Base-by-base conservation (phyloP, 2,888 invertebrate species). In the Coelopa pilipes region DNA sequence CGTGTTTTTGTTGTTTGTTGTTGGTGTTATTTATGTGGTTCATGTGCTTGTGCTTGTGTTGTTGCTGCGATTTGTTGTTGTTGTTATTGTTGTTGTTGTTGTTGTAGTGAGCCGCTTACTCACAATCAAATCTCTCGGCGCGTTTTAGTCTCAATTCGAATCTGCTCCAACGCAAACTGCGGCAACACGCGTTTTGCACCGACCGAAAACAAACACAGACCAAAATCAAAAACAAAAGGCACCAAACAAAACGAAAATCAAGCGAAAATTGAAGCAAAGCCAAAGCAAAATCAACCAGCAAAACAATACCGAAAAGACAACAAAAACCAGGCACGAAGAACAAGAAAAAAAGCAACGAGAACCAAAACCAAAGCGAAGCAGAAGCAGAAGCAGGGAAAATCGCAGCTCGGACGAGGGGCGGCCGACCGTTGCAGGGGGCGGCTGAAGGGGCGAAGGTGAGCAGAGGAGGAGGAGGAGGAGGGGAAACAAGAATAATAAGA, bases 121-220 rank as follows among this genome's bases (percentile, higher is more conserved):
- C 81, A 83, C 81, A 83, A 82, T 84, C 82, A 84, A 83, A 84
- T 81, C 82, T 83, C 83, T 84, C 82, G 80, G 78, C 82, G 81
- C 80, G 80, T 83, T 82, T 84, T 84, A 84, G 85, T 84, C 84
- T 84, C 83, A 83, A 82, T 82, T 83, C 82, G 83, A 81, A 80
- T 81, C 82, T 80, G 83, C 81, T 82, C 80, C 83, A 84, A 84
- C 82, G 82, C 84, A 83, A 84, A 84, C 82, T 55, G 17, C 21
- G 10, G 46, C 21, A 47, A 21, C n/a, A n/a, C 45, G 34, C 34
- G 34, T 34, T 34, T 34, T 34, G 34, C 15, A 49, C 12, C 0
- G 49, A 67, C 67, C 73, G 49, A 62, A 68, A 68, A n/a, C 59
- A 47, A 67, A 47, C 12, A 68, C 17, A 66, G 17, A 66, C 10